These are phyloP conservation scores for Eurois occulta DNA, from an alignment of 2,888 invertebrate genomes.

Conservation along the genomic window DNA sequence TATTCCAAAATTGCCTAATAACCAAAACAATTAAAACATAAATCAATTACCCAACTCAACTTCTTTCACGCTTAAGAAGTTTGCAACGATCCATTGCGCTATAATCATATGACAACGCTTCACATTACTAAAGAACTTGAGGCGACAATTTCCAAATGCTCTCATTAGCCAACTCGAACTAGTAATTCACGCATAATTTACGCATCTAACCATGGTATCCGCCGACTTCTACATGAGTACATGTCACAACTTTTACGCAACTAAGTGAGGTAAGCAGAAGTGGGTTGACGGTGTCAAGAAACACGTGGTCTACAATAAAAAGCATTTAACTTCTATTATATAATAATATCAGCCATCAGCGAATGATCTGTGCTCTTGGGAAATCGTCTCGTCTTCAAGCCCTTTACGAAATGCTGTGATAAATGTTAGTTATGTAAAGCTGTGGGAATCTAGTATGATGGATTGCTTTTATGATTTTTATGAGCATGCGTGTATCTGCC, in stretches of 20 bases:
- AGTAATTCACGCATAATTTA: slow-evolving; percentile 60
- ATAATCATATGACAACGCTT: slow-evolving; percentile 29
- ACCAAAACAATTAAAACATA: background rate
- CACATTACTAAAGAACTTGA: slow-evolving; percentile 14
- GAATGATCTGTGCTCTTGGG: slow-evolving; percentile 22
- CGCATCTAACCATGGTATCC: slow-evolving; percentile 49
- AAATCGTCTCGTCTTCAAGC: slow-evolving; percentile 37
- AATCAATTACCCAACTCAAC: background rate
- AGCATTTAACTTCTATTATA: slow-evolving; percentile 41
- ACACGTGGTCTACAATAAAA: slow-evolving; percentile 23
- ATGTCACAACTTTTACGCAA: slow-evolving; percentile 63
- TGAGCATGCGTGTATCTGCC: background rate
- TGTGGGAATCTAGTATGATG: slow-evolving; percentile 23
- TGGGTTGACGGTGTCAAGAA: slow-evolving; percentile 44
- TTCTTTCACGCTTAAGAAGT: background rate
- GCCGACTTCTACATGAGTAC: slow-evolving; percentile 32
- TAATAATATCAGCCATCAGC: slow-evolving; percentile 23
- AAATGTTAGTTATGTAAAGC: slow-evolving; percentile 43
- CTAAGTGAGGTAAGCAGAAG: slow-evolving; percentile 16
- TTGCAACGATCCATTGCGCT: slow-evolving; percentile 5
- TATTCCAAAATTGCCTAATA: background rate
- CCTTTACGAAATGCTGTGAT: slow-evolving; percentile 47
- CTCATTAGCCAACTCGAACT: slow-evolving; percentile 50
- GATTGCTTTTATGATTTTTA: slow-evolving; percentile 27
- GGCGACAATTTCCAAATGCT: slow-evolving; percentile 41